A percentile compares a stretch with the other conserved stretches of the same genome.
Conservation (phyloP, 2,888 invertebrate species). For the Ganaspis brasiliensis region DNA sequence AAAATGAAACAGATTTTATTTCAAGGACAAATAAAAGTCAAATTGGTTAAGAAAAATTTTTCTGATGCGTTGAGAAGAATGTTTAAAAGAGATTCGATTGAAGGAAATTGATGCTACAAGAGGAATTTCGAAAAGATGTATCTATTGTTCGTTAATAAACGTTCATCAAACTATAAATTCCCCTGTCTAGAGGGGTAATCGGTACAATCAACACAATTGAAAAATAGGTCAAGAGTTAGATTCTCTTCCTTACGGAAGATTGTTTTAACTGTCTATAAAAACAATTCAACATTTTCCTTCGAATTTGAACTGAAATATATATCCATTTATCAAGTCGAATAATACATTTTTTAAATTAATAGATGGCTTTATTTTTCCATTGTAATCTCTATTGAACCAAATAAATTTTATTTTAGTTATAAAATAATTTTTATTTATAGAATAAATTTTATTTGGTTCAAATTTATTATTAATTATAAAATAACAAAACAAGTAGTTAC, state of each 20-base stretch:
- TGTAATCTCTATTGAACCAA: too few relatives aligned
- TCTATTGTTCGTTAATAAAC: conserved; percentile 26
- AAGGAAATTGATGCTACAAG: conserved; percentile 11
- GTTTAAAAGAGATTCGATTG: conserved; percentile 11
- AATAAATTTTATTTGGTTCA: too few relatives aligned
- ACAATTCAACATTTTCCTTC: too few relatives aligned
- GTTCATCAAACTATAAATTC: conserved; percentile 9
- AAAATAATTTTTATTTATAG: too few relatives aligned
- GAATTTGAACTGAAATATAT: too few relatives aligned
- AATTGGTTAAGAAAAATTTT: not conserved
- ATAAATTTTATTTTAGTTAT: too few relatives aligned
- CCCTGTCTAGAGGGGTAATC: not conserved
- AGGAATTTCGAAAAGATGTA: conserved; percentile 10
- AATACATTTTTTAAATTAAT: too few relatives aligned
- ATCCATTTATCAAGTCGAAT: too few relatives aligned
- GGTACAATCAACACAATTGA: conserved; percentile 14
- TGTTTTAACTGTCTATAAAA: not conserved
- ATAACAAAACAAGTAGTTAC: too few relatives aligned
- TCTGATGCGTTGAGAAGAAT: not conserved
- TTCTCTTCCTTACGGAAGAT: not conserved
- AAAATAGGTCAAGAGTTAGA: not conserved
- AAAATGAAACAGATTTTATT: not conserved
- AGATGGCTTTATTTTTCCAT: too few relatives aligned
- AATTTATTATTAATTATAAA: too few relatives aligned
- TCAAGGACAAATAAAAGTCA: not conserved